Evolutionary conservation across 2,888 invertebrate species (phyloP).

Genomic region (Tortricodes alternella): DNA sequence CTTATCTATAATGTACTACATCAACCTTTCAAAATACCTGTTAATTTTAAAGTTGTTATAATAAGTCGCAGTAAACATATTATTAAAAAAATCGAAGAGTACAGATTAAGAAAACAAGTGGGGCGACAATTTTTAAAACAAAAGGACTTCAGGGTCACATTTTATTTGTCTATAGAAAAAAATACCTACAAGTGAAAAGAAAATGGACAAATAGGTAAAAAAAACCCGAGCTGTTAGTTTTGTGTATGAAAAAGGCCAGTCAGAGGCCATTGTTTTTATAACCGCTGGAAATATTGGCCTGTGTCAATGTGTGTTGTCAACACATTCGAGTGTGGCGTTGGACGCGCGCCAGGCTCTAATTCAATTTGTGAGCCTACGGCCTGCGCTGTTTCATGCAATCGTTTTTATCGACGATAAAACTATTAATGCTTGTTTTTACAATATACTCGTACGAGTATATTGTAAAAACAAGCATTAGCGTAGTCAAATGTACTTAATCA

Average conservation of each 20-base stretch:
- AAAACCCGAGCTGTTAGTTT: not conserved
- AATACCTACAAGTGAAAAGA: too few relatives aligned
- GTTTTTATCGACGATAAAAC: constrained; percentile 12
- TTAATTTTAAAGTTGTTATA: too few relatives aligned
- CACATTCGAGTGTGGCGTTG: constrained; percentile 43
- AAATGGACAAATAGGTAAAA: too few relatives aligned
- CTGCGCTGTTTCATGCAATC: constrained; percentile 45
- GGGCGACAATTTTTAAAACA: too few relatives aligned
- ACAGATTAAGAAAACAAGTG: too few relatives aligned
- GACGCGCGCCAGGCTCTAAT: constrained; percentile 59
- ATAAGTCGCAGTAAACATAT: too few relatives aligned
- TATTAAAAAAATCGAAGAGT: too few relatives aligned
- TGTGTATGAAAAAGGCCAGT: constrained; percentile 24
- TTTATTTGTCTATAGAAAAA: too few relatives aligned
- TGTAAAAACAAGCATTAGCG: constrained; percentile 1
- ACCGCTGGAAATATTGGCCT: constrained; percentile 34
- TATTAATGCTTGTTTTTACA: constrained; percentile 1
- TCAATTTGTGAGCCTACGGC: constrained; percentile 56
- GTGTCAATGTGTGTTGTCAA: constrained; percentile 50
- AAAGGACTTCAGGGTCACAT: too few relatives aligned
- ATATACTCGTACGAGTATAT: too few relatives aligned
- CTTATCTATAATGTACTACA: too few relatives aligned
- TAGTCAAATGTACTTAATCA: not conserved
- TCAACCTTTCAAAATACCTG: too few relatives aligned
- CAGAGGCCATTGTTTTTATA: constrained; percentile 38